These are phyloP conservation scores for Mesorhabditis sp. DNA, from an alignment of 2,888 invertebrate genomes.

Conservation along the genomic window DNA sequence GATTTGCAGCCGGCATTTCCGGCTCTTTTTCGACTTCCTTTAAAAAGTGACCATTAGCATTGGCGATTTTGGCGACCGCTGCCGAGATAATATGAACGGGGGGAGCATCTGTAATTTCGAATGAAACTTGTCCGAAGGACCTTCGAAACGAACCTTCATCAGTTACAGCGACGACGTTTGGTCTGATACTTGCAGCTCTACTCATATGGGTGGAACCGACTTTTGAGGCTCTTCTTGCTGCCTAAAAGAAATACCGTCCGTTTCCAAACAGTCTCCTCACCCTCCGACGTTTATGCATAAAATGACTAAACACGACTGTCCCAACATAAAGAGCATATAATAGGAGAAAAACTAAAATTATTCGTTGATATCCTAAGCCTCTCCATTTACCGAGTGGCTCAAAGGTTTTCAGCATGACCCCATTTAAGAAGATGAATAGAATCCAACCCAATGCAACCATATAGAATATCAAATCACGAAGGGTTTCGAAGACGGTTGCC, in stretches of 20 bases:
- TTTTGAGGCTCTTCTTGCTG: not conserved
- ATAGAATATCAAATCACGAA: slow-evolving; percentile 65
- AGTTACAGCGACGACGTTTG: not conserved
- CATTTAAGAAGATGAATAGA: slow-evolving; percentile 63
- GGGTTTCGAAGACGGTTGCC: slow-evolving; percentile 56
- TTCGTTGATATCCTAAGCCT: not conserved
- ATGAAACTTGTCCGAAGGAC: not conserved
- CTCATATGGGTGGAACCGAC: not conserved
- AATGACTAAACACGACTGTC: slow-evolving; percentile 61
- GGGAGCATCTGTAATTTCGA: not conserved
- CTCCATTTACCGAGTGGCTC: slow-evolving; percentile 13
- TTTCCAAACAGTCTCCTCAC: slow-evolving; percentile 13
- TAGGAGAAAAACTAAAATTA: slow-evolving; percentile 59
- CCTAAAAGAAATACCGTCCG: not conserved
- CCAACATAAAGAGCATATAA: slow-evolving; percentile 63
- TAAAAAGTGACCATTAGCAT: not conserved
- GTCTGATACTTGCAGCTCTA: not conserved
- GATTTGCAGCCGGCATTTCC: not conserved
- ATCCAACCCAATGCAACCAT: slow-evolving; percentile 62
- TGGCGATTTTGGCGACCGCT: not conserved
- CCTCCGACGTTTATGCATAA: slow-evolving; percentile 20
- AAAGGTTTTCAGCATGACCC: slow-evolving; percentile 63
- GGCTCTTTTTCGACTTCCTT: not conserved
- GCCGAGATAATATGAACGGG: slow-evolving; percentile 3
- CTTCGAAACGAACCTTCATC: slow-evolving; percentile 4